These are phyloP conservation scores for Zoanthus sociatus DNA, from an alignment of 92 coral and sea anemone species.

Conservation along the genomic window DNA sequence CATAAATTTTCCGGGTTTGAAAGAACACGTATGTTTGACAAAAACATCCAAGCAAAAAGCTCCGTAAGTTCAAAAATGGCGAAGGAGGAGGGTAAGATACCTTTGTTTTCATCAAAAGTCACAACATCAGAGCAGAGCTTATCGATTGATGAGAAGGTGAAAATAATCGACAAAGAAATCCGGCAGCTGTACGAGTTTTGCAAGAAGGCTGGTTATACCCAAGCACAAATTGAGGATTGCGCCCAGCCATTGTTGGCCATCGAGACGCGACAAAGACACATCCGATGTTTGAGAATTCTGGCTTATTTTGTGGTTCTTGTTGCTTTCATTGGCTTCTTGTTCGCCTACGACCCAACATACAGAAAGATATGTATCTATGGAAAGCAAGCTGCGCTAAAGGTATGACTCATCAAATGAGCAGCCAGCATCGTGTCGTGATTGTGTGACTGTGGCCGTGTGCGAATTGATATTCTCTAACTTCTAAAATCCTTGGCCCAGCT, in stretches of 20 bases:
- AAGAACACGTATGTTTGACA: conserved; percentile 19
- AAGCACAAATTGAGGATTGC: conserved; percentile 86
- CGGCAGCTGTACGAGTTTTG: conserved; percentile 90
- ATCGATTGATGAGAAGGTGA: conserved; percentile 83
- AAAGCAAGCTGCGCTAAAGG: conserved; percentile 86
- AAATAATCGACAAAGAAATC: conserved; percentile 90
- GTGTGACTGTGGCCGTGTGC: too few species aligned
- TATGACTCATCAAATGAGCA: conserved; percentile 15
- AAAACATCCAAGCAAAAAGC: not conserved
- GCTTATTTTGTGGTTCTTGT: conserved; percentile 61
- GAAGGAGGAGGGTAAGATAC: conserved; percentile 7
- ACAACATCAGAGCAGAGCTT: conserved; percentile 81
- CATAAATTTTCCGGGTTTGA: conserved; percentile 33
- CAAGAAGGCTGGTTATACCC: conserved; percentile 83
- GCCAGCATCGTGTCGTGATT: not conserved
- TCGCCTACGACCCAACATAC: conserved; percentile 84
- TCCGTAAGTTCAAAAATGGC: conserved; percentile 41
- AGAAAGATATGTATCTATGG: conserved; percentile 89
- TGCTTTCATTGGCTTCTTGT: conserved; percentile 73
- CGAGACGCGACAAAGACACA: conserved; percentile 63
- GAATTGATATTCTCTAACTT: too few species aligned
- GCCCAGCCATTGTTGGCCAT: conserved; percentile 87
- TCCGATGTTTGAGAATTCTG: conserved; percentile 77
- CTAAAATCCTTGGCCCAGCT: too few species aligned
- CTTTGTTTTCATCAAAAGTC: conserved; percentile 64